Evolutionary conservation across 2,113 vertebrate species (phyloP).

Genomic region (Bostrychus sinensis): DNA sequence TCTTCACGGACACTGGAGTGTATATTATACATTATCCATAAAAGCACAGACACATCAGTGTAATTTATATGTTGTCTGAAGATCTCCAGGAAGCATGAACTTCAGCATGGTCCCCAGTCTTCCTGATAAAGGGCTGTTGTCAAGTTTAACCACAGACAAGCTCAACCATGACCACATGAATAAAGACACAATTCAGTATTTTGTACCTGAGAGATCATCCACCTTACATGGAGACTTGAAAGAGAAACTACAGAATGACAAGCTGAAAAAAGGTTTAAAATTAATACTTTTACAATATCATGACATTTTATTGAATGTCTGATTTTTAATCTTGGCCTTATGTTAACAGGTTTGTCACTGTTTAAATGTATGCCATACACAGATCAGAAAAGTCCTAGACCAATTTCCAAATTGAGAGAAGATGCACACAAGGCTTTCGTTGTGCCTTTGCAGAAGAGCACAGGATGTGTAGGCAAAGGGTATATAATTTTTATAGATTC

Average conservation of each 20-base stretch:
- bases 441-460: slow-evolving; percentile 27
- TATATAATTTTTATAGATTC: not conserved
- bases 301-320: not conserved
- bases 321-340: slow-evolving; percentile 7
- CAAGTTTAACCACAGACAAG: slow-evolving; percentile 11
- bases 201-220: slow-evolving; percentile 22
- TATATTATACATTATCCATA: not conserved
- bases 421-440: slow-evolving; percentile 6
- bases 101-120: slow-evolving; percentile 40
- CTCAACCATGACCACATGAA: slow-evolving; percentile 4
- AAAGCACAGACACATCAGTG: not conserved
- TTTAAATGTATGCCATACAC: slow-evolving; percentile 8
- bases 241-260: not conserved
- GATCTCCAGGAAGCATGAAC: slow-evolving; percentile 34
- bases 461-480: slow-evolving; percentile 26
- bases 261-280: slow-evolving; percentile 17
- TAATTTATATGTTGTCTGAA: slow-evolving; percentile 18
- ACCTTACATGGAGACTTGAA: not conserved
- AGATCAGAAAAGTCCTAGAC: slow-evolving; percentile 9
- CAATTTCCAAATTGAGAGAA: slow-evolving; percentile 7
- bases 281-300: not conserved
- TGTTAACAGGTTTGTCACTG: slow-evolving; percentile 29
- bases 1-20: too few relatives aligned
- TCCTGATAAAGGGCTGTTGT: slow-evolving; percentile 30
- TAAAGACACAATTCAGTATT: slow-evolving; percentile 29